phyloP scores from a whole-genome alignment of 2,113 vertebrate genomes.

The Mesoclemmys tuberculata region DNA sequence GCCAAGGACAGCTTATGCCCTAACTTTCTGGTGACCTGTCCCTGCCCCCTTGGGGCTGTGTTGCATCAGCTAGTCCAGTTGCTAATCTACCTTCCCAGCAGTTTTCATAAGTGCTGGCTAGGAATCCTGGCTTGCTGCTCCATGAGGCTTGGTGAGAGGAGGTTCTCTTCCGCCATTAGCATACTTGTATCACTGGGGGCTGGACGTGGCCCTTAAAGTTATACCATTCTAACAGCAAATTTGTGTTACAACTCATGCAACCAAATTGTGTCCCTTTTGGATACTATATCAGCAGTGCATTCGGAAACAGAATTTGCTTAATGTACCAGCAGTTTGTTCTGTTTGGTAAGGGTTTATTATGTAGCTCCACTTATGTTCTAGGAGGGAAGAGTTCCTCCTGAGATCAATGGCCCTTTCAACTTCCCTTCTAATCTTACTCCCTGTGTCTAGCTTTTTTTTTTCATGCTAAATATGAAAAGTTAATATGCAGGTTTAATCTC shows the following conservation, averaged over 20 bases:
- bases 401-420: neutral
- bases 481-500: neutral
- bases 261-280: neutral
- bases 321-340: neutral
- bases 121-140: neutral
- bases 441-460: neutral
- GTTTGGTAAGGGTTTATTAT: neutral
- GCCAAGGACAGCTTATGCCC: neutral
- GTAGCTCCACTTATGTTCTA: neutral
- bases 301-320: neutral
- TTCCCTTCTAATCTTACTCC: neutral
- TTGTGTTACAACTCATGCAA: neutral
- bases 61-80: neutral
- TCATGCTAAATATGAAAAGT: neutral
- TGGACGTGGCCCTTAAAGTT: rapidly evolving
- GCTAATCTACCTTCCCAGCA: neutral
- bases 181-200: rapidly evolving
- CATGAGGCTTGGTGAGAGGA: neutral
- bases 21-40: neutral
- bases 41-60: neutral
- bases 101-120: neutral
- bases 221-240: neutral
- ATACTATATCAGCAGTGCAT: neutral
- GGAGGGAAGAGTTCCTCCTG: neutral
- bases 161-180: neutral